Conservation (phyloP, 2,888 invertebrate species). For the Hyppa rectilinea region DNA sequence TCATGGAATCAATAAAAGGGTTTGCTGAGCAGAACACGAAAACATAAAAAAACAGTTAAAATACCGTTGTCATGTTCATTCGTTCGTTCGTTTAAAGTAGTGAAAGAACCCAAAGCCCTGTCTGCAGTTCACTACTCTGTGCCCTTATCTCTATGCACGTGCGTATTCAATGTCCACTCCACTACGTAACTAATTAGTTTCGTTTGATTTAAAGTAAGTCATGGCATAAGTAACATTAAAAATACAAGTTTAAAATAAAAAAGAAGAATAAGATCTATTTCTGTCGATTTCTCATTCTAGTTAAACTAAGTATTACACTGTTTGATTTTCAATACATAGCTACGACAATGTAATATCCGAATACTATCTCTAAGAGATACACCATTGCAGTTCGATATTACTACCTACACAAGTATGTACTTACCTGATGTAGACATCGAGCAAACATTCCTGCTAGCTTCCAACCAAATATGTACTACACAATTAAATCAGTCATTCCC, state of each 20-base stretch:
- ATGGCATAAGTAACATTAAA: background rate
- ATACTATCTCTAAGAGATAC: background rate
- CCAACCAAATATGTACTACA: constrained; percentile 27
- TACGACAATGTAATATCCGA: background rate
- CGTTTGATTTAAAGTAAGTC: constrained; percentile 26
- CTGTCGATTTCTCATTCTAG: background rate
- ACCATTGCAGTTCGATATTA: constrained; percentile 9
- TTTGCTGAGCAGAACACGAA: no score
- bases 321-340: background rate
- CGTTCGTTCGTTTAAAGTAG: no score
- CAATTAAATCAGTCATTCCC: constrained; percentile 17
- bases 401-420: background rate
- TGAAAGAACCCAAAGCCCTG: background rate
- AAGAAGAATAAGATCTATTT: background rate
- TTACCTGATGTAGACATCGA: background rate
- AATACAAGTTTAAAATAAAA: background rate
- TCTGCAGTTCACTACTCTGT: constrained; percentile 49
- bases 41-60: no score
- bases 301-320: background rate
- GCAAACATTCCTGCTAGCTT: constrained; percentile 33
- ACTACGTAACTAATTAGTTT: constrained; percentile 32
- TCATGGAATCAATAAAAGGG: no score
- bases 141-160: constrained; percentile 51
- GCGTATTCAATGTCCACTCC: constrained; percentile 58
- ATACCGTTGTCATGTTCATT: no score